Percentiles rank a stretch among this genome's conserved stretches.
Conservation (phyloP, 2,888 invertebrate genomes). For the Megaustenia siamemsis region DNA sequence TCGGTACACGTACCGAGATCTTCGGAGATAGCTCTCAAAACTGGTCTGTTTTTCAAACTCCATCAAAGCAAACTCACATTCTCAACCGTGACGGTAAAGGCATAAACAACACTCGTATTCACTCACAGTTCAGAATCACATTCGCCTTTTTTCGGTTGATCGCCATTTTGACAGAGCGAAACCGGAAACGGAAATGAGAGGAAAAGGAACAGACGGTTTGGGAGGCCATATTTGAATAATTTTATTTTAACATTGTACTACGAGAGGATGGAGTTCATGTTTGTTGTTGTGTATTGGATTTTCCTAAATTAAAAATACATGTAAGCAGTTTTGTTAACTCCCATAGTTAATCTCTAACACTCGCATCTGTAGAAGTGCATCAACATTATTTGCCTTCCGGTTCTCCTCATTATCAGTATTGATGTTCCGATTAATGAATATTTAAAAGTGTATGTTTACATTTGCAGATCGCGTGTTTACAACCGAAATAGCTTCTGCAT, state of each 20-base stretch:
- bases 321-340: not conserved
- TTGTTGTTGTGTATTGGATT: too few species aligned
- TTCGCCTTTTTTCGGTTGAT: conserved; percentile 6
- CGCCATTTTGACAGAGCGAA: conserved; percentile 11
- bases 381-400: not conserved
- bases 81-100: conserved; percentile 15
- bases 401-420: not conserved
- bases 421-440: conserved; percentile 1
- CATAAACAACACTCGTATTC: conserved; percentile 12
- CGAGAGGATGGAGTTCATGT: not conserved
- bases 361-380: not conserved
- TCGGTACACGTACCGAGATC: not conserved
- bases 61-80: conserved; percentile 23
- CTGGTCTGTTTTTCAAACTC: conserved; percentile 6
- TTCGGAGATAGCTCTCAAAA: not conserved
- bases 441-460: not conserved
- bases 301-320: not conserved
- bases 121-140: conserved; percentile 3
- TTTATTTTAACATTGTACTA: not conserved
- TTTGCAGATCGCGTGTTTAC: not conserved
- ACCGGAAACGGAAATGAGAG: conserved; percentile 29
- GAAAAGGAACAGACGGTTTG: not conserved
- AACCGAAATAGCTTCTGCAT: not conserved
- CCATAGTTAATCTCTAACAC: not conserved
- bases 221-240: not conserved